A percentile compares a stretch with the other conserved stretches of the same genome.
These are phyloP conservation scores for Trichomycterus rosablanca DNA, from an alignment of 2,113 vertebrate species.

Conservation along the genomic window DNA sequence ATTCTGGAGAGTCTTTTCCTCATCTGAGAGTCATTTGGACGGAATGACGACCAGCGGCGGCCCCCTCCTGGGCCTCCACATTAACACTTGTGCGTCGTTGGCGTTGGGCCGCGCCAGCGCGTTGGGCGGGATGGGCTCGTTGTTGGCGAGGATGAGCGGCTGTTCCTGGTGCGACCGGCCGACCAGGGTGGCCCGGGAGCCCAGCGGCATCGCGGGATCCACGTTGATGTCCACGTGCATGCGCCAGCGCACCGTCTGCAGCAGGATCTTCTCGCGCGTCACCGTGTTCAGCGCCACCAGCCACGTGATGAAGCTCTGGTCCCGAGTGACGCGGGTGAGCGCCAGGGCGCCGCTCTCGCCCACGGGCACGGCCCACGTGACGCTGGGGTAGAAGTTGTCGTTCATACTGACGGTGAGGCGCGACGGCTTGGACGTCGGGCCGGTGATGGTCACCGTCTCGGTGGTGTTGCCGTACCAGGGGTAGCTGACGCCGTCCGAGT, in stretches of 20 bases:
- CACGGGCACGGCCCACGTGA: slow-evolving; percentile 86
- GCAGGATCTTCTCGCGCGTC: slow-evolving; percentile 83
- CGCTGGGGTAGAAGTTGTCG: slow-evolving; percentile 88
- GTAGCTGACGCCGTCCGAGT: slow-evolving; percentile 86
- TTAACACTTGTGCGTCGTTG: slow-evolving; percentile 86
- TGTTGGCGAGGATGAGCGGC: slow-evolving; percentile 81
- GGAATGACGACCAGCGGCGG: slow-evolving; percentile 81
- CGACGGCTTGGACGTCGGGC: slow-evolving; percentile 81
- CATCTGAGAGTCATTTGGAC: slow-evolving; percentile 61
- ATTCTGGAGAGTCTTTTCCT: background rate
- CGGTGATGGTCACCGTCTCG: slow-evolving; percentile 79
- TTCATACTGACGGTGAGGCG: slow-evolving; percentile 88
- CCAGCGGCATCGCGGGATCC: slow-evolving; percentile 77
- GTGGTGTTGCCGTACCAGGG: slow-evolving; percentile 90
- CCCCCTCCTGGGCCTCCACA: slow-evolving; percentile 85
- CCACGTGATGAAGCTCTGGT: slow-evolving; percentile 90
- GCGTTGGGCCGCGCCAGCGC: slow-evolving; percentile 85
- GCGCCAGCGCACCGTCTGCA: slow-evolving; percentile 86
- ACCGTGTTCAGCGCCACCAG: slow-evolving; percentile 82
- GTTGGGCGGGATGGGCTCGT: slow-evolving; percentile 82
- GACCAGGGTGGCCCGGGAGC: slow-evolving; percentile 76
- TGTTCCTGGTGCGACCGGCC: slow-evolving; percentile 84
- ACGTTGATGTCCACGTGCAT: slow-evolving; percentile 86
- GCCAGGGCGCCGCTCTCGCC: slow-evolving; percentile 80
- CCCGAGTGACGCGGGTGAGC: slow-evolving; percentile 83